Evolutionary conservation across 2,797 vertebrate species (phyloP).

Genomic region (Neosilurus hyrtlii): DNA sequence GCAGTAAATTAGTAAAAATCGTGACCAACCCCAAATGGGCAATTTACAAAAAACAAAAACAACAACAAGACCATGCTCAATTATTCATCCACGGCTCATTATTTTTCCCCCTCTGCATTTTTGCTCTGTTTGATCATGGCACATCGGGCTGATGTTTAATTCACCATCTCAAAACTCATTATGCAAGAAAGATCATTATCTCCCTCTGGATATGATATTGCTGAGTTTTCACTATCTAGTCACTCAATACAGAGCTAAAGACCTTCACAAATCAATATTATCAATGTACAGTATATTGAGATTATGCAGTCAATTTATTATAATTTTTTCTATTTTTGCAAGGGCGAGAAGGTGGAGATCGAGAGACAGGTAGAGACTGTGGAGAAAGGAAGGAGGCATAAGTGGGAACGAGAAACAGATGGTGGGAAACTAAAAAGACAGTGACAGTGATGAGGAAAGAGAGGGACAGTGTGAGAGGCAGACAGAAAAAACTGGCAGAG

Average conservation of each 20-base stretch:
- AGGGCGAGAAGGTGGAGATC: not conserved
- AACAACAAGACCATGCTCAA: conserved; percentile 60
- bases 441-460: conserved; percentile 4
- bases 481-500: not conserved
- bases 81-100: conserved; percentile 59
- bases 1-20: conserved; percentile 57
- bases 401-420: not conserved
- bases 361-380: not conserved
- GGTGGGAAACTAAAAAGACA: not conserved
- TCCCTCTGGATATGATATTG: conserved; percentile 31
- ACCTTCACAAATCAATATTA: conserved; percentile 4
- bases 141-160: conserved; percentile 56
- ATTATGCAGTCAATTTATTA: not conserved
- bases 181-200: conserved; percentile 53
- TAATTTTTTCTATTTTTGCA: not conserved
- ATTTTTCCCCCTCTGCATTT: conserved; percentile 42
- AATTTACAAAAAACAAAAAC: conserved; percentile 59
- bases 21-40: conserved; percentile 64
- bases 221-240: conserved; percentile 31
- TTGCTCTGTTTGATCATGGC: conserved; percentile 45
- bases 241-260: not conserved
- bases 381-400: not conserved
- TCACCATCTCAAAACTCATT: conserved; percentile 54
- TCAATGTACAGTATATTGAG: not conserved
- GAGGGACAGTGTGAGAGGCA: conserved; percentile 5